Evolutionary conservation across 2,797 vertebrate genomes (phyloP), one percentile per base, ranked within the genome.

Genomic region (Lithobates pipiens): DNA sequence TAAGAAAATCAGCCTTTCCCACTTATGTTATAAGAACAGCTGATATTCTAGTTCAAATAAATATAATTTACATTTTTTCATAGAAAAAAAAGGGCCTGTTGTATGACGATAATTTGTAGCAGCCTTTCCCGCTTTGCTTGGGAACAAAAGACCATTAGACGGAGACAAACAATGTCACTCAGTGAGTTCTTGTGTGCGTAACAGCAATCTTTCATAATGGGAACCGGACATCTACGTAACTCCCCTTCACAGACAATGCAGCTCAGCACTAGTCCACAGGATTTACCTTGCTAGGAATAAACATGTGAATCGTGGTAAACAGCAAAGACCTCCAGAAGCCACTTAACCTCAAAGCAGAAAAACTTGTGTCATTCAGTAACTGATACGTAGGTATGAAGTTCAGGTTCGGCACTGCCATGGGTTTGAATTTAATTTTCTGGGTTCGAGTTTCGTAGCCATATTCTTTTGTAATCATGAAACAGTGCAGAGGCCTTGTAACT

Each of bases 141-240:
- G 70, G 46, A 76, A 85, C 77, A 85, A 80, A 54, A 76, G 77
- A 15, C 36, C 29, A 80, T 85, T 50, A 67, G 23, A 80, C 25
- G 65, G 25, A 65, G 27, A 27, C 61, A 81, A 80, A 67, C 77
- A 34, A 32, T 75, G 77, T 85, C 78, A 85, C 34, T 85, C 77
- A 85, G 29, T 54, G 23, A 29, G 75, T 34, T 23, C 68, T 74
- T 80, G 25, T 39, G 46, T 85, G 78, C 63, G 18, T 81, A 78
- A 36, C 72, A 70, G 3, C 63, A 76, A 54, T 70, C 77, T 85
- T 65, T 80, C 78, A 81, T 50, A 65, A 42, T 18, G 72, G 21
- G 15, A 42, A 21, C 72, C 10, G 46, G 39, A 80, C 46, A 50
- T 82, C 16, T 76, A 50, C 63, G 71, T 39, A 80, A 80, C 63